Percentiles rank a stretch among this genome's conserved stretches.
These are phyloP conservation scores for Octopus bimaculoides DNA, from an alignment of 1,140 invertebrate species.

Conservation along the genomic window DNA sequence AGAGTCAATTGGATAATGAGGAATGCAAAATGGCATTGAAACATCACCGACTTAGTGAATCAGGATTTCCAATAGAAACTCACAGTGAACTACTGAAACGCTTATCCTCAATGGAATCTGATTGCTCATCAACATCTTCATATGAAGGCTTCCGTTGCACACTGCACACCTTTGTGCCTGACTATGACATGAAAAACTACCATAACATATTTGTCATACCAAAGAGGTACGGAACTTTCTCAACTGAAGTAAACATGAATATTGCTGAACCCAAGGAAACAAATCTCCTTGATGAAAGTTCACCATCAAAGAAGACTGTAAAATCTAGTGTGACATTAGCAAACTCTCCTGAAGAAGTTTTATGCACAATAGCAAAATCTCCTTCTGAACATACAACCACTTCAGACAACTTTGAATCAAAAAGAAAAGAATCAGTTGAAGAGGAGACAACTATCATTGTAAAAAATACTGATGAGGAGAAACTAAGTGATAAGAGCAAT, in stretches of 20 bases:
- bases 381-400: neutral
- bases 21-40: neutral
- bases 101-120: neutral
- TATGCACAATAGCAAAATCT: too few relatives aligned
- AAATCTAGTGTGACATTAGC: too few relatives aligned
- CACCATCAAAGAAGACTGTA: too few relatives aligned
- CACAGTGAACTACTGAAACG: neutral
- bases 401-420: neutral
- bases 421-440: neutral
- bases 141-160: neutral
- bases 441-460: conserved; percentile 1
- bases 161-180: neutral
- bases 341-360: too few relatives aligned
- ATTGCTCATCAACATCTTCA: neutral
- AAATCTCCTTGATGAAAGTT: too few relatives aligned
- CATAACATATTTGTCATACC: conserved; percentile 1
- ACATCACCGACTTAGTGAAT: neutral
- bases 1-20: neutral
- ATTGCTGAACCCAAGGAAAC: too few relatives aligned
- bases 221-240: neutral
- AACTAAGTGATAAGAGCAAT: neutral
- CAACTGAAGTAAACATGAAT: neutral
- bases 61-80: conserved; percentile 5
- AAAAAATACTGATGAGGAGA: neutral
- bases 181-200: conserved; percentile 1